phyloP scores from a whole-genome alignment of 2,113 vertebrate genomes.

The Cynopterus brachyotis region DNA sequence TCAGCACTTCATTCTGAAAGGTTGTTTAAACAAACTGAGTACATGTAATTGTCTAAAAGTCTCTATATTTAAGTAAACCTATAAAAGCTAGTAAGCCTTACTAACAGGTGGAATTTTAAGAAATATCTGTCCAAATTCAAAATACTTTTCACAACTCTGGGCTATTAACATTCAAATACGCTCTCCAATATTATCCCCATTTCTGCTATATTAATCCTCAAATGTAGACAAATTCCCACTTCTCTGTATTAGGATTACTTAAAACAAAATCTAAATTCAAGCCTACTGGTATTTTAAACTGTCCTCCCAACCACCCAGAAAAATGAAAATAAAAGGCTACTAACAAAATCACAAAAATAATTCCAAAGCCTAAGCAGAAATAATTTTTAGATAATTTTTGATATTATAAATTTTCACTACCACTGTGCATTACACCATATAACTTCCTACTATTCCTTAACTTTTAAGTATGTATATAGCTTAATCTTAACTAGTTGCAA shows the following conservation, averaged over 20 bases:
- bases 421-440: background rate
- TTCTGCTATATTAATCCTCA: background rate
- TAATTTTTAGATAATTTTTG: background rate
- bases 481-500: background rate
- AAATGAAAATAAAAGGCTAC: background rate
- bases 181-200: background rate
- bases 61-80: background rate
- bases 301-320: background rate
- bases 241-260: background rate
- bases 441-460: background rate
- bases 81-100: background rate
- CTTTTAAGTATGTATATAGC: background rate
- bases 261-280: background rate
- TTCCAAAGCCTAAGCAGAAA: background rate
- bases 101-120: background rate
- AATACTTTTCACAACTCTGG: background rate
- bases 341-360: conserved; percentile 34
- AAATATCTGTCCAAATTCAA: background rate
- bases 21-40: background rate
- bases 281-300: background rate
- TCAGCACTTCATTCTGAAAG: background rate
- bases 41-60: background rate
- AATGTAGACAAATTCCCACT: background rate
- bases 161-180: background rate
- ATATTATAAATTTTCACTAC: background rate